phyloP scores from a whole-genome alignment of 2,797 vertebrate genomes.

The Xenops minutus region DNA sequence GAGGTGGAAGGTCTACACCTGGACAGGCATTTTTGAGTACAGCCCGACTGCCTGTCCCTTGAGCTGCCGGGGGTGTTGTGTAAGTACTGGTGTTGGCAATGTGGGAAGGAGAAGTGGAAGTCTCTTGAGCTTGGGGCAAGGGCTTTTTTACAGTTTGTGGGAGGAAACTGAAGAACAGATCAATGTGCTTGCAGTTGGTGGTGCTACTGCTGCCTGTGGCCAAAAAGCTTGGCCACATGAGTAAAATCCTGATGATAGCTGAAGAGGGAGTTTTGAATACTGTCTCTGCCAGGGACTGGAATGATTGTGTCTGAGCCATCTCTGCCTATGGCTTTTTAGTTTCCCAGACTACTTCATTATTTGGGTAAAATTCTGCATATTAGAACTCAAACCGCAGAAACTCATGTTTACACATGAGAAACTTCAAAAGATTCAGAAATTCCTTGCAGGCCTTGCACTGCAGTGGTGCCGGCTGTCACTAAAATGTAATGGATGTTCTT shows the following conservation, averaged over 20 bases:
- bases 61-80: background rate
- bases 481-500: background rate
- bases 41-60: rapidly evolving
- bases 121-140: background rate
- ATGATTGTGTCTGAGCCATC: background rate
- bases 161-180: background rate
- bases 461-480: background rate
- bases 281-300: background rate
- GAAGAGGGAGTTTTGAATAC: background rate
- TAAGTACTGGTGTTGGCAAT: background rate
- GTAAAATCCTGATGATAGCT: background rate
- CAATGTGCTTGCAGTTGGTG: rapidly evolving
- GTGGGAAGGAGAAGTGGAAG: background rate
- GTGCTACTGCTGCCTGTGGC: background rate
- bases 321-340: background rate
- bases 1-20: background rate
- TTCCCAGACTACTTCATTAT: background rate
- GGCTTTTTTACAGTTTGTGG: background rate
- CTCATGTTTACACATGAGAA: rapidly evolving
- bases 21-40: rapidly evolving
- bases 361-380: background rate
- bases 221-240: background rate
- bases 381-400: background rate
- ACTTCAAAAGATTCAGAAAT: background rate
- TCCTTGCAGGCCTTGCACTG: background rate